Conservation (phyloP, 2,797 vertebrate genomes). For the Spheniscus humboldti region DNA sequence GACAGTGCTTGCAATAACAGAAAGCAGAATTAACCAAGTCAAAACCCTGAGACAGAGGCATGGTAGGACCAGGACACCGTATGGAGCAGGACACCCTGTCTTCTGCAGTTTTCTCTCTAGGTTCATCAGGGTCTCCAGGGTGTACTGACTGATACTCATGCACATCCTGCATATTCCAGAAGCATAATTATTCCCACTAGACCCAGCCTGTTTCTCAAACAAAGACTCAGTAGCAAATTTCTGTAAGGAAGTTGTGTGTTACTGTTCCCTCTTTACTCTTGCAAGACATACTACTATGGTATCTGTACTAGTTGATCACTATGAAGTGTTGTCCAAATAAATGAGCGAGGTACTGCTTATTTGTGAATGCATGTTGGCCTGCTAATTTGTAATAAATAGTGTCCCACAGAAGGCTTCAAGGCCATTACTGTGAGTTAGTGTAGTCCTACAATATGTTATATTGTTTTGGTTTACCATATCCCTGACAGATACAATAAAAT, state of each 20-base stretch:
- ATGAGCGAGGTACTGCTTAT: neutral
- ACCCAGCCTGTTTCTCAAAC: neutral
- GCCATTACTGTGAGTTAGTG: conserved; percentile 30
- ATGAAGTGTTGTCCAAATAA: conserved; percentile 8
- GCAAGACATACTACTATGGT: neutral
- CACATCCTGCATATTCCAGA: neutral
- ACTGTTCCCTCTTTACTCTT: neutral
- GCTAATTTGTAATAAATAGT: conserved; percentile 32
- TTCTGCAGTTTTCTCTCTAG: neutral
- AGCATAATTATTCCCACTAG: neutral
- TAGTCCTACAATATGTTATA: neutral
- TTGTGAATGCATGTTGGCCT: neutral
- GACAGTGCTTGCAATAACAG: neutral
- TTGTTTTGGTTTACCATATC: neutral
- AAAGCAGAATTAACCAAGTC: neutral
- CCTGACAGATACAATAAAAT: neutral
- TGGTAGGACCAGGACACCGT: rapidly evolving
- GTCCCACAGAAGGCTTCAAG: neutral
- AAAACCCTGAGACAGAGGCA: neutral
- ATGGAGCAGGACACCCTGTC: neutral
- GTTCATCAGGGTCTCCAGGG: neutral
- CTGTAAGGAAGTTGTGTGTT: neutral
- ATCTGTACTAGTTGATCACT: neutral
- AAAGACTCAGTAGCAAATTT: neutral
- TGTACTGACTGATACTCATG: neutral